Evolutionary conservation across 2,113 vertebrate genomes (phyloP), one percentile per base, ranked within the genome.

Genomic region (Chrysochloris asiatica): DNA sequence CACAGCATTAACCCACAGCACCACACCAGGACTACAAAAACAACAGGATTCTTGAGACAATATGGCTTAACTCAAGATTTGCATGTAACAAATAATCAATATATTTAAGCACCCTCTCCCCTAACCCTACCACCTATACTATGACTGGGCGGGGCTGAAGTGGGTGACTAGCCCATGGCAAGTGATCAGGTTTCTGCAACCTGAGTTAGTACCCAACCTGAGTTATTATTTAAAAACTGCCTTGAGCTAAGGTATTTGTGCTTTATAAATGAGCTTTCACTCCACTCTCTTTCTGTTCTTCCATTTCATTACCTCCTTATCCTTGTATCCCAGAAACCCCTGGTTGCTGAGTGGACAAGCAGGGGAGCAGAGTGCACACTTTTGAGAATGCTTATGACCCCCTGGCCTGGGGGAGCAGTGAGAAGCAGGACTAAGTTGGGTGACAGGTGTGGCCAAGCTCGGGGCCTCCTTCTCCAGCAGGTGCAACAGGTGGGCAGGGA

Each of bases 11-110:
- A n/a, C n/a, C n/a, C n/a, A n/a, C n/a, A n/a, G n/a, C n/a, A n/a
- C n/a, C n/a, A n/a, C n/a, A n/a, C n/a, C n/a, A n/a, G n/a, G n/a
- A n/a, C n/a, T n/a, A n/a, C n/a, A n/a, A n/a, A n/a, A n/a, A n/a
- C n/a, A n/a, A n/a, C n/a, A n/a, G n/a, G n/a, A n/a, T 13, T n/a
- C 45, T 8, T 0, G 43, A 63, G 81, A 30, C 1, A 3, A 0
- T 1, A 8, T 6, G 84, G n/a, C 12, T 38, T 30, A 14, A 0
- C 21, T 41, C 1, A 0, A 21, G 72, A 16, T 21, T 61, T 5
- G 3, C 12, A 1, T 19, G 43, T 47, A 33, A 47, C 45, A 43
- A 14, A 30, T 19, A 12, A 8, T 13, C 19, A 8, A 8, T 5
- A 11, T 33, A 2, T 9, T 1, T 22, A 13, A 22, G 81, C n/a